Base-by-base conservation (phyloP, 2,113 vertebrate species). In the Eira barbara region DNA sequence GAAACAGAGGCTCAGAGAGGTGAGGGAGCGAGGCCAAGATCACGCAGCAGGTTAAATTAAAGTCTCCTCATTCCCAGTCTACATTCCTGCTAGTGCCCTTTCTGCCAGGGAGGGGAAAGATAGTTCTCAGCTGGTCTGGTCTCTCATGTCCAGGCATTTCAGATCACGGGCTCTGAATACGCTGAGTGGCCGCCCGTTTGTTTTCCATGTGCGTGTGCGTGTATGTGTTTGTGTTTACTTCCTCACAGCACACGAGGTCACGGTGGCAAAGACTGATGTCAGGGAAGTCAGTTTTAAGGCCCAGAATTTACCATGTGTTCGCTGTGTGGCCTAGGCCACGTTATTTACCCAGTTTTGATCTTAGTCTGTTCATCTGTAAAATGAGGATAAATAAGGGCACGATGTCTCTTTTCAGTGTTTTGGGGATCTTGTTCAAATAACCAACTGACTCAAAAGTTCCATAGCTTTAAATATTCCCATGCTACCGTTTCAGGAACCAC, bases 161-260 rank as follows among this genome's bases (percentile, higher is more conserved):
- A 20, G 36, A 59, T 15, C 65, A 14, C 4, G 3, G 76, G 17
- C 23, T 91, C 27, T 27, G 63, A 57, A 12, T 9, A 11, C 0
- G 1, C 14, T 12, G 7, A 57, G 18, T 6, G 39, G 18, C 52
- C 2, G 0, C 55, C 42, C 3, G 2, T 49, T 47, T 69, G 45
- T 18, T 29, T n/a, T 20, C n/a, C 1, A 0, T 0, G n/a, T 25
- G 52, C 0, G 1, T 20, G 36, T 25, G 20, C 5, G 11, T 49
- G 34, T 14, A 5, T 13, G 4, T 17, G 12, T 29, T 0, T 36
- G 17, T 13, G 27, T 57, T 27, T 27, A 7, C 9, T 11, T 6
- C 10, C 45, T 71, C 45, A 21, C 4, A 9, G 42, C 3, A 23
- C 1, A 2, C 4, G 1, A 42, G 34, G 18, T 27, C 2, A 0